A percentile compares a stretch with the other conserved stretches of the same genome.
Conservation (phyloP, 2,797 vertebrate genomes). For the Melopsittacus undulatus region DNA sequence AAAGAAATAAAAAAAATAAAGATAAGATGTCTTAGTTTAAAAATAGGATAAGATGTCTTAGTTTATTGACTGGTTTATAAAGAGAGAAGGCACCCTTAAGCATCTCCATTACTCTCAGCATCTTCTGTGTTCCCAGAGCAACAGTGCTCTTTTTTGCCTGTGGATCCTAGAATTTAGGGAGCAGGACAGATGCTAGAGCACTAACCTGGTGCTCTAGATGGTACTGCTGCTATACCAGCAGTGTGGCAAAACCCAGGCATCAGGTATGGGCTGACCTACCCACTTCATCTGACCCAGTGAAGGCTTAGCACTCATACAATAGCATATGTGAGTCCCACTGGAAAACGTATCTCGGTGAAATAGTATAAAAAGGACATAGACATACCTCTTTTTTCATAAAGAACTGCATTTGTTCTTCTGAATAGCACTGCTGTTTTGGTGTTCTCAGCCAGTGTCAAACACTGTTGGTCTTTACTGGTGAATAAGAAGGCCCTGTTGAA, state of each 20-base stretch:
- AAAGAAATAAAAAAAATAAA: neutral
- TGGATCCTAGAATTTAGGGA: neutral
- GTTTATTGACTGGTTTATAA: neutral
- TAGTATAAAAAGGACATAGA: neutral
- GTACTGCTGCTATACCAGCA: neutral
- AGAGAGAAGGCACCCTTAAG: neutral
- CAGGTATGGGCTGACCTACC: neutral
- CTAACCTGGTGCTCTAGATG: neutral
- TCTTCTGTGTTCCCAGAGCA: neutral
- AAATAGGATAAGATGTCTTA: too few relatives aligned
- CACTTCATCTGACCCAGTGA: neutral
- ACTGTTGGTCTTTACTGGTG: constrained; percentile 87
- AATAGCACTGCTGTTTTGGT: constrained; percentile 81
- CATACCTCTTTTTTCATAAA: constrained; percentile 89
- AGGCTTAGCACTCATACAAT: neutral
- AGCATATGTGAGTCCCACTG: neutral
- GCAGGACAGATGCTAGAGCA: neutral
- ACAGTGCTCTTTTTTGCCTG: neutral
- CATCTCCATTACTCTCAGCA: neutral
- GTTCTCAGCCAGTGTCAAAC: constrained; percentile 81
- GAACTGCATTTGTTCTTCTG: constrained; percentile 77
- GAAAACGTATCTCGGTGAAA: neutral
- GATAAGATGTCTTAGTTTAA: neutral
- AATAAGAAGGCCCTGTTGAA: constrained; percentile 86
- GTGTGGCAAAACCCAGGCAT: neutral